Base-by-base conservation (phyloP, 2,797 vertebrate genomes). In the Gallinago nigripennis region DNA sequence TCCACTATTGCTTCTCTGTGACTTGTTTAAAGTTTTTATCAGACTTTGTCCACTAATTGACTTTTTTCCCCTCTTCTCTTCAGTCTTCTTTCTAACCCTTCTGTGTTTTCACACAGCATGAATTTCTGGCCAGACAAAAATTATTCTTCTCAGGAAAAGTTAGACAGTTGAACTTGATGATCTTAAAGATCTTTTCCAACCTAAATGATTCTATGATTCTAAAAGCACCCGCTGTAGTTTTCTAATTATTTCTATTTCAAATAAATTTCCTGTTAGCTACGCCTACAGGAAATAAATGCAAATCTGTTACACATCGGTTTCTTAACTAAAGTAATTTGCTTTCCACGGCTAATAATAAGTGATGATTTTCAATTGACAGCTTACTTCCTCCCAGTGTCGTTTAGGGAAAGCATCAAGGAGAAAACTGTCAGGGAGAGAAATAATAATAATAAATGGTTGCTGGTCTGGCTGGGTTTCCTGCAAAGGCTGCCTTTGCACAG, bases 401-500 rank as follows among this genome's bases (percentile, higher is more conserved):
- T 66, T 81, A 73, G 51, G 80, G 93, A 92, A 92, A 96, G 90
- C 77, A 75, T 92, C 92, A 88, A 97, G 94, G 90, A 91, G 96
- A 96, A 93, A 96, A 87, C 90, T 88, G 88, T 60, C 82, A 88
- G 92, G 82, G 94, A 82, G 60, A 92, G 77, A 63, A 82, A 87
- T 73, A 65, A 65, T 78, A 37, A 71, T 78, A 13, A 89, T 5
- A 77, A 73, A 48, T 89, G 92, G 90, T 57, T 94, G 95, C 92
- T 93, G 93, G 78, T 77, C 90, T 95, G 84, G 94, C 84, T 89
- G 95, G 89, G 96, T 91, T 98, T 98, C 98, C 97, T 97, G 94
- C 95, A 91, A 95, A 78, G 86, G 96, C 95, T 70, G 94, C 97
- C 96, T 48, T 91, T 79, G 97, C 98, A 97, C 98, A 99, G 98